These are phyloP conservation scores for Euphydryas editha DNA, from an alignment of 2,888 invertebrate genomes.

Conservation along the genomic window DNA sequence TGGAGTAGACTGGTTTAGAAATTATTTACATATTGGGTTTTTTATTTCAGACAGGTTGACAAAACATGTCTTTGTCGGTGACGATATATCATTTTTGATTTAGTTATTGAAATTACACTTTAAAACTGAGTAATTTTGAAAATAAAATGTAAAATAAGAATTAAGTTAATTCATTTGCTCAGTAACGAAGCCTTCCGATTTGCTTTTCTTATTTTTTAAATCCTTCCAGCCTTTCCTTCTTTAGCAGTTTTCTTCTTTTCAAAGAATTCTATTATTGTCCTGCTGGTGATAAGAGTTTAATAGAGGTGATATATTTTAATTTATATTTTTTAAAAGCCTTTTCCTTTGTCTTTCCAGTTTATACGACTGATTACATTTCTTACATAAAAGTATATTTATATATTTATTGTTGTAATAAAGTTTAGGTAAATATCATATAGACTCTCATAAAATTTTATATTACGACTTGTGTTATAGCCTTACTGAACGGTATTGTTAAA, in stretches of 20 bases:
- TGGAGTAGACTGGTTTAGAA: too few species aligned
- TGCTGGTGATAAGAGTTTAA: slow-evolving; percentile 12
- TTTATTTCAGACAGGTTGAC: too few species aligned
- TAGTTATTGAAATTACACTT: too few species aligned
- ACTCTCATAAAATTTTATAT: slow-evolving; percentile 56
- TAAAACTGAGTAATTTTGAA: too few species aligned
- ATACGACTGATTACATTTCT: slow-evolving; percentile 22
- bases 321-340: not conserved
- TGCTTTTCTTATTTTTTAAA: not conserved
- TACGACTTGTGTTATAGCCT: slow-evolving; percentile 46
- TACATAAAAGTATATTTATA: slow-evolving; percentile 37
- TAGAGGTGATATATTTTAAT: not conserved
- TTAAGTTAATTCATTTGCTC: not conserved
- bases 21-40: too few species aligned
- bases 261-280: slow-evolving; percentile 1
- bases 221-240: not conserved
- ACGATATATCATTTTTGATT: too few species aligned
- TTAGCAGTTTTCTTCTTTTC: not conserved
- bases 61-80: too few species aligned
- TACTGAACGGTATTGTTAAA: not conserved
- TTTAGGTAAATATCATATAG: slow-evolving; percentile 54
- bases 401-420: slow-evolving; percentile 61
- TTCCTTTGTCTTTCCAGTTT: slow-evolving; percentile 19
- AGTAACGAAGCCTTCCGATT: not conserved
- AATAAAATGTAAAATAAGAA: not conserved